Conservation (phyloP, 2,888 invertebrate species). For the Flexamia atlantica region DNA sequence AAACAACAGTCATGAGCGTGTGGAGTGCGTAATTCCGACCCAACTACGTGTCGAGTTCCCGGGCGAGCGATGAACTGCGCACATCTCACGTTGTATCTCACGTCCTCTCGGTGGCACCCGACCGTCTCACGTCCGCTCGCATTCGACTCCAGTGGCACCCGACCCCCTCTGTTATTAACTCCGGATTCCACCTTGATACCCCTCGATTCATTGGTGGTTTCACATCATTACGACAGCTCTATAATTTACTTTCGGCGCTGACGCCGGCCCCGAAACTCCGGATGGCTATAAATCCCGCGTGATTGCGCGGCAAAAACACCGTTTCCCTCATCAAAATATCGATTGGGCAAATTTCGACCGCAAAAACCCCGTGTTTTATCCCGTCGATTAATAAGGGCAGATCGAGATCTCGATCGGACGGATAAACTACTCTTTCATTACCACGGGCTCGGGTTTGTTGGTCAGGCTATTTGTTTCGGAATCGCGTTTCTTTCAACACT, state of each 20-base stretch:
- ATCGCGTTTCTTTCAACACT: conserved; percentile 3
- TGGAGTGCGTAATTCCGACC: no score
- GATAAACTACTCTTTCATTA: conserved; percentile 46
- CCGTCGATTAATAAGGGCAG: conserved; percentile 13
- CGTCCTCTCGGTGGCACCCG: not conserved
- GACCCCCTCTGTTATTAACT: conserved; percentile 10
- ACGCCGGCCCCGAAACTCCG: conserved; percentile 1
- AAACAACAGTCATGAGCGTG: not conserved
- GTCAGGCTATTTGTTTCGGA: not conserved
- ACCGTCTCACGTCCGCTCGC: not conserved
- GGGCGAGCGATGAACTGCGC: not conserved
- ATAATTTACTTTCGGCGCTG: conserved; percentile 36
- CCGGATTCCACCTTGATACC: conserved; percentile 34
- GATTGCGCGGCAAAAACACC: conserved; percentile 40
- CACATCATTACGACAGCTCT: conserved; percentile 48
- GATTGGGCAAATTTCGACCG: not conserved
- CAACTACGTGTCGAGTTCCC: not conserved
- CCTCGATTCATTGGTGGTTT: conserved; percentile 39
- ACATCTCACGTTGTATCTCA: not conserved
- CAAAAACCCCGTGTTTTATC: conserved; percentile 19
- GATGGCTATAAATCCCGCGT: conserved; percentile 16
- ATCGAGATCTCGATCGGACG: conserved; percentile 1
- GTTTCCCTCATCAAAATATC: conserved; percentile 19
- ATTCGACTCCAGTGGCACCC: conserved; percentile 10
- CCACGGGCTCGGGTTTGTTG: not conserved